Evolutionary conservation across 37 sponge, comb jelly and placozoan genomes (phyloP).

Genomic region (Ephydatia muelleri): DNA sequence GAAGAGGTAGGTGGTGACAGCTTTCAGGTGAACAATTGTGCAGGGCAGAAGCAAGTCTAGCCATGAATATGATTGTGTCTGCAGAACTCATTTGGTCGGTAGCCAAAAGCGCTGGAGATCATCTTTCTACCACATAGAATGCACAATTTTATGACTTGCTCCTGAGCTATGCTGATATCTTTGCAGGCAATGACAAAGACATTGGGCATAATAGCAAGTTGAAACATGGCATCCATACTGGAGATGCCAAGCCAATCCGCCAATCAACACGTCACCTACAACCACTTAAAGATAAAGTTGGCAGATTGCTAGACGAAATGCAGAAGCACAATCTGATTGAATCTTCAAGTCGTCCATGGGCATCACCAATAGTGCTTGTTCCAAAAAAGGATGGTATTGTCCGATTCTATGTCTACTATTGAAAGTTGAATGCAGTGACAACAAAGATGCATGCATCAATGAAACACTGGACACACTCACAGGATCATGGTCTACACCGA

Average conservation of each 20-base stretch:
- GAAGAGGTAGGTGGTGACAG: not conserved
- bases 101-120: not conserved
- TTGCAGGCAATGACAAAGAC: slow-evolving; percentile 1
- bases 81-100: not conserved
- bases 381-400: slow-evolving; percentile 18
- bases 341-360: slow-evolving; percentile 35
- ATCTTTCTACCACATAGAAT: not conserved
- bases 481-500: no score
- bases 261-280: slow-evolving; percentile 2
- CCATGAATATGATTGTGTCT: not conserved
- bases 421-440: slow-evolving; percentile 3
- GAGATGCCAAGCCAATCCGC: slow-evolving; percentile 25
- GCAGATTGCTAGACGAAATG: slow-evolving; percentile 4
- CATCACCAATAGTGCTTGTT: slow-evolving; percentile 34
- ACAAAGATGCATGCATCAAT: slow-evolving; percentile 28
- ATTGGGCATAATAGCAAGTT: not conserved
- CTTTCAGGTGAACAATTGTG: not conserved
- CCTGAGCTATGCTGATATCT: slow-evolving; percentile 24
- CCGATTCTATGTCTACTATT: slow-evolving; percentile 8
- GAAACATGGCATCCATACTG: slow-evolving; percentile 20
- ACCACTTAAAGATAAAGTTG: not conserved
- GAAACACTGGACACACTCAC: no score
- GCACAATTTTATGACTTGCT: not conserved
- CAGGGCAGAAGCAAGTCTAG: not conserved
- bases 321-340: slow-evolving; percentile 17